Percentiles rank a stretch among this genome's conserved stretches.
These are phyloP conservation scores for Neuroterus valhalla DNA, from an alignment of 1,140 invertebrate species.

Conservation along the genomic window DNA sequence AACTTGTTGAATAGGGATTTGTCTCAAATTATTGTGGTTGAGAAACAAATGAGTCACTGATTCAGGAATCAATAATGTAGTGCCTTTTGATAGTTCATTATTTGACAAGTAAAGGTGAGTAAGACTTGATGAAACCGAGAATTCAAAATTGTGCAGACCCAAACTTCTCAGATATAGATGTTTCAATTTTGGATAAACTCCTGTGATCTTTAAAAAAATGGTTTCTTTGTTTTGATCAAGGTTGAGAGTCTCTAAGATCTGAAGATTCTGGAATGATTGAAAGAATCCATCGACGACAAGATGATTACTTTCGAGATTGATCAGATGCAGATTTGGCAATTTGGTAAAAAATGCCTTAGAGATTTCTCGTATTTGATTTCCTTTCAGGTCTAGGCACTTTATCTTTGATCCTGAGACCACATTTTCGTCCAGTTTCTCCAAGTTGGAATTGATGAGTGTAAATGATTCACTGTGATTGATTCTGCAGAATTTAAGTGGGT, in stretches of 20 bases:
- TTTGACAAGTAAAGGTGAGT: conserved; percentile 33
- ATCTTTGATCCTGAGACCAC: neutral
- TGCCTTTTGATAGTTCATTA: conserved; percentile 7
- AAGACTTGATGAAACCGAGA: conserved; percentile 10
- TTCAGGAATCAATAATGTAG: neutral
- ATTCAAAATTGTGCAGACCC: neutral
- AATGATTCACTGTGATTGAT: neutral
- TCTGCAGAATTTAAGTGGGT: neutral
- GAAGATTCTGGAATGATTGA: neutral
- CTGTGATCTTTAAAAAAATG: neutral
- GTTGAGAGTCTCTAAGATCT: neutral
- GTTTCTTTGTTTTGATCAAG: neutral
- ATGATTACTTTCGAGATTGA: conserved; percentile 31
- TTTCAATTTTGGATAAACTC: conserved; percentile 25
- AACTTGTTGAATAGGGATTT: neutral
- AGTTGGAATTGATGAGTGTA: neutral
- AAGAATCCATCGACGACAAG: conserved; percentile 30
- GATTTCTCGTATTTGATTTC: conserved; percentile 26
- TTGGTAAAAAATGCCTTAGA: conserved; percentile 11
- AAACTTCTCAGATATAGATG: conserved; percentile 37
- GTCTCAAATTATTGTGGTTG: neutral
- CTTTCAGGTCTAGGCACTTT: conserved; percentile 17
- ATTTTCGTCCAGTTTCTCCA: neutral
- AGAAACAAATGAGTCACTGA: neutral
- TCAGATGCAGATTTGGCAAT: conserved; percentile 25